phyloP scores from a whole-genome alignment of 2,113 vertebrate genomes.

The Pelmatolapia mariae region DNA sequence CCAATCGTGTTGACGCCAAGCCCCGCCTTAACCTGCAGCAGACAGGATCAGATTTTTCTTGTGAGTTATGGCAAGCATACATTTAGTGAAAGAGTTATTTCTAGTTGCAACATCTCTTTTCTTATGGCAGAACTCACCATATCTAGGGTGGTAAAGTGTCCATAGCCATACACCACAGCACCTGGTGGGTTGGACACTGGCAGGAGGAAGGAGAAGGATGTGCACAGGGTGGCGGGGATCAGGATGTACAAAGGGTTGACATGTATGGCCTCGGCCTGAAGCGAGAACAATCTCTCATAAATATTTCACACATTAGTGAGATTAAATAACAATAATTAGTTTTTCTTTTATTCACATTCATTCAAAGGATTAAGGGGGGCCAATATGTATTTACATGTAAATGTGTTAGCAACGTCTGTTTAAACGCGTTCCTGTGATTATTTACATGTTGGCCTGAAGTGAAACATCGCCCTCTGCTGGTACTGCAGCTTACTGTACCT shows the following conservation, averaged over 20 bases:
- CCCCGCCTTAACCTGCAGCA: constrained; percentile 87
- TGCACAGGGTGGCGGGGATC: constrained; percentile 85
- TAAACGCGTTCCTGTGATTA: neutral
- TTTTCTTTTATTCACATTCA: neutral
- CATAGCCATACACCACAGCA: constrained; percentile 89
- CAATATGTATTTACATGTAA: neutral
- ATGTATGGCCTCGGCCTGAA: constrained; percentile 83
- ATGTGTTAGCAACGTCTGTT: neutral
- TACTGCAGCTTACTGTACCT: neutral
- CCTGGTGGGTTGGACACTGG: constrained; percentile 89
- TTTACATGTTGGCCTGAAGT: fast-evolving
- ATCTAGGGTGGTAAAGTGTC: constrained; percentile 80
- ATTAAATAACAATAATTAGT: fast-evolving
- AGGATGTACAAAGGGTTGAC: constrained; percentile 88
- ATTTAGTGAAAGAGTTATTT: neutral
- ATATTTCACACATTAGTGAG: neutral
- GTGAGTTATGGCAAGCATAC: neutral
- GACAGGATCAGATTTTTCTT: neutral
- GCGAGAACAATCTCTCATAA: neutral
- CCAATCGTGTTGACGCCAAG: constrained; percentile 85
- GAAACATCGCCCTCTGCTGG: neutral
- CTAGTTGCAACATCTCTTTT: neutral
- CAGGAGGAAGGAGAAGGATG: constrained; percentile 89
- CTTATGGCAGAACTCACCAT: constrained; percentile 74
- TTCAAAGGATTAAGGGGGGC: neutral